Evolutionary conservation across 2,113 vertebrate species (phyloP), one percentile per base, ranked within the genome.

Genomic region (Pica pica): DNA sequence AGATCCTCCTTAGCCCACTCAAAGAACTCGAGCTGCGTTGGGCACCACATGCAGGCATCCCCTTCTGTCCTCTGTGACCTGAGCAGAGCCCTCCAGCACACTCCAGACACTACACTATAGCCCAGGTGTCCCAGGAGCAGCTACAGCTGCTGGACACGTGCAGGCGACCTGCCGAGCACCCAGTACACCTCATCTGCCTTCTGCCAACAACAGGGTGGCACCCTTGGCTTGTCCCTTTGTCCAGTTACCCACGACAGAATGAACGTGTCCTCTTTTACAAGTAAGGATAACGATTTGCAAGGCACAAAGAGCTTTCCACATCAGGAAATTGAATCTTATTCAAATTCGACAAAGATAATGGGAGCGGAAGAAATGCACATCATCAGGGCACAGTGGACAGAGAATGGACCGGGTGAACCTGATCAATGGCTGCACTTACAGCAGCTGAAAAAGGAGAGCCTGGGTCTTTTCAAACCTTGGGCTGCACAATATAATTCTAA

Each of bases 271-370:
- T 30, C 63, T 77, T 86, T 35, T 47, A 37, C 23, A 61, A 41
- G 22, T 4, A 19, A 61, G 30, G 79, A 24, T 71, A 82, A 90
- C 74, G 79, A 71, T 82, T 35, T 75, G 60, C 17, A 49, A 81
- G 47, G 69, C 35, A 87, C 52, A 90, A 91, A 93, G 84, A 91
- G 92, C 71, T 76, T 70, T 21, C 79, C 50, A 46, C 21, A n/a
- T 78, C 95, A 87, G 94, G 92, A 95, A 95, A 96, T 49, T 76
- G 92, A 89, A 91, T 57, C 67, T 88, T 80, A 94, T 26, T 83
- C 83, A 46, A 92, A 90, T 89, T 57, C 39, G 28, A 65, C 71
- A 52, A 52, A 94, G 78, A 42, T 63, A 77, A 88, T 80, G 60
- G 1, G 47, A 93, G 65, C 14, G 17, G 70, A 83, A 90, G 88